Conservation (phyloP, 2,888 invertebrate species). For the Ecdyonurus torrentis region DNA sequence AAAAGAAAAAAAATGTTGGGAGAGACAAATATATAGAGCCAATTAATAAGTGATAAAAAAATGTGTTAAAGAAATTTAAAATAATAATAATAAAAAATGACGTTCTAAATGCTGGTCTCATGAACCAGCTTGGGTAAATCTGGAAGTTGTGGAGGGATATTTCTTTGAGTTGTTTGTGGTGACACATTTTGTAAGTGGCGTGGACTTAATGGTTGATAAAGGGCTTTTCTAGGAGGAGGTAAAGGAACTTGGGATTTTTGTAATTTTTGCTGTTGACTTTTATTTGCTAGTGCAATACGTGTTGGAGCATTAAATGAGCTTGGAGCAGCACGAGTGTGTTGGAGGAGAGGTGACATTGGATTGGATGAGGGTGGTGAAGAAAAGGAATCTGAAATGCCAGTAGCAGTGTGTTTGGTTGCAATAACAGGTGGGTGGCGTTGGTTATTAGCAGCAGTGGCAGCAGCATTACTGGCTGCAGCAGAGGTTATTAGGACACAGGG, state of each 20-base stretch:
- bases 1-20: too few species aligned
- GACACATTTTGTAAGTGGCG: slow-evolving; percentile 15
- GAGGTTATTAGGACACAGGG: slow-evolving; percentile 19
- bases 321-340: too few species aligned
- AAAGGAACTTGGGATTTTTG: slow-evolving; percentile 9
- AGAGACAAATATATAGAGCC: too few species aligned
- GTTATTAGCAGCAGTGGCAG: slow-evolving; percentile 18
- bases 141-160: slow-evolving; percentile 19
- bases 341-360: too few species aligned
- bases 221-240: slow-evolving; percentile 14
- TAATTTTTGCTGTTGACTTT: slow-evolving; percentile 14
- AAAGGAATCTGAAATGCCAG: not conserved
- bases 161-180: slow-evolving; percentile 18
- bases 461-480: slow-evolving; percentile 17
- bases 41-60: too few species aligned
- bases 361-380: not conserved
- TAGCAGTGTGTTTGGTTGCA: not conserved
- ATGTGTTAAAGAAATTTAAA: slow-evolving; percentile 14
- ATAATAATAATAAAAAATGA: not conserved
- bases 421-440: slow-evolving; percentile 19
- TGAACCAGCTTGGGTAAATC: slow-evolving; percentile 48
- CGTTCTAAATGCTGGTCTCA: slow-evolving; percentile 47
- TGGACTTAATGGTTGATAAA: slow-evolving; percentile 15
- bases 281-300: slow-evolving; percentile 14
- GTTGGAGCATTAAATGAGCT: slow-evolving; percentile 17